Evolutionary conservation across 2,888 invertebrate genomes (phyloP).

Genomic region (Pantelozetes paolii): DNA sequence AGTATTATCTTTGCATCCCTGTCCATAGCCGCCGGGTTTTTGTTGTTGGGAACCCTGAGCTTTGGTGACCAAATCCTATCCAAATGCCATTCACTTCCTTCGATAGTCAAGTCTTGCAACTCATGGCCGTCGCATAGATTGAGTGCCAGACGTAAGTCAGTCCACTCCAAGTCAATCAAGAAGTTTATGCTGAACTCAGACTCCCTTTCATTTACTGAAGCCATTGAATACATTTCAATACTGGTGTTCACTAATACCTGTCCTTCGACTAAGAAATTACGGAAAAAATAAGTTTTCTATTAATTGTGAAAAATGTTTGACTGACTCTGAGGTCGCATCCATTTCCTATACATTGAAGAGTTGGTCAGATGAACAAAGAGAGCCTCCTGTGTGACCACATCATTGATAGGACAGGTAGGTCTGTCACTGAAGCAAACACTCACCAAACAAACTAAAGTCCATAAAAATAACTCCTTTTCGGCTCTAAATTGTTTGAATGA

Average conservation of each 20-base stretch:
- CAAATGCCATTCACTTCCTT: slow-evolving; percentile 61
- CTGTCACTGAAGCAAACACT: too few species aligned
- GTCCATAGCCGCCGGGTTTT: slow-evolving; percentile 65
- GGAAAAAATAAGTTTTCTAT: too few species aligned
- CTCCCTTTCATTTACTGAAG: slow-evolving; percentile 28
- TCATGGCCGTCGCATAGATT: neutral
- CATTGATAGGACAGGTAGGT: neutral
- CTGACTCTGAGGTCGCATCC: slow-evolving; percentile 19
- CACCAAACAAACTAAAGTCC: too few species aligned
- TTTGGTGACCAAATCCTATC: slow-evolving; percentile 45
- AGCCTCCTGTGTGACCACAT: neutral
- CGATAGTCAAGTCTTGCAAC: slow-evolving; percentile 49
- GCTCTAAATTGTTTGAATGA: too few species aligned
- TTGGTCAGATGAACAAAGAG: neutral
- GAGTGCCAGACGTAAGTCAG: slow-evolving; percentile 8
- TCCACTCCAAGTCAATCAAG: slow-evolving; percentile 32
- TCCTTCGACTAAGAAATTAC: neutral
- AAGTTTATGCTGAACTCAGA: slow-evolving; percentile 27
- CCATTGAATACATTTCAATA: slow-evolving; percentile 33
- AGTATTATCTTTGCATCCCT: slow-evolving; percentile 60
- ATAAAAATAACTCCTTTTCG: too few species aligned
- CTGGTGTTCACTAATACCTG: neutral
- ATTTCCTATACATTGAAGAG: neutral
- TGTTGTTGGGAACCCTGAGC: slow-evolving; percentile 46
- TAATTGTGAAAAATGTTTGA: too few species aligned